These are phyloP conservation scores for Lepidostoma basale DNA, from an alignment of 1,140 invertebrate genomes.

Conservation along the genomic window DNA sequence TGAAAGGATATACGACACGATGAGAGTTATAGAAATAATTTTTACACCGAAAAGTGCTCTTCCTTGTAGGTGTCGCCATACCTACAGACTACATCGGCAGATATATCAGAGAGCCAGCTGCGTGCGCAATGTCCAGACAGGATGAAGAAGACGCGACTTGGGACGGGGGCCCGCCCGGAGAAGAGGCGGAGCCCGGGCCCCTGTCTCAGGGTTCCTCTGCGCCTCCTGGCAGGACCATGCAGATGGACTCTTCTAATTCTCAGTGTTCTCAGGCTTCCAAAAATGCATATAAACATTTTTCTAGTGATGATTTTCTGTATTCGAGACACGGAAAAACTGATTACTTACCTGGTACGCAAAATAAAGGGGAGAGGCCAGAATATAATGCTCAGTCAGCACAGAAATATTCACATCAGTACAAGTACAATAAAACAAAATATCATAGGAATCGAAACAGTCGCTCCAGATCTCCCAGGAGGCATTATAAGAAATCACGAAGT, in stretches of 20 bases:
- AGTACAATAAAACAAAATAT: background rate
- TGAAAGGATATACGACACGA: slow-evolving; percentile 13
- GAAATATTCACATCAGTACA: background rate
- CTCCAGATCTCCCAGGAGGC: slow-evolving; percentile 1
- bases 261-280: background rate
- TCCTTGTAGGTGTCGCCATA: slow-evolving; percentile 64
- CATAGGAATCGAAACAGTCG: background rate
- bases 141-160: slow-evolving; percentile 49
- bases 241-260: background rate
- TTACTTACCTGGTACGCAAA: background rate
- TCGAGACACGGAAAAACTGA: background rate
- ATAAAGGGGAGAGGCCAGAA: too few species aligned
- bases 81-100: slow-evolving; percentile 59
- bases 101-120: slow-evolving; percentile 55
- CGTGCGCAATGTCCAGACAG: slow-evolving; percentile 56
- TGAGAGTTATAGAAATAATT: slow-evolving; percentile 37
- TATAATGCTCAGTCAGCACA: too few species aligned
- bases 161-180: slow-evolving; percentile 59
- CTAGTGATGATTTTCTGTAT: slow-evolving; percentile 4
- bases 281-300: background rate
- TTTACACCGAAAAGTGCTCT: slow-evolving; percentile 63
- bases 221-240: background rate
- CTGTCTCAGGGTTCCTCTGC: background rate
- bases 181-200: slow-evolving; percentile 51
- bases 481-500: background rate